Evolutionary conservation across 1,140 invertebrate genomes (phyloP).

Genomic region (Lepidurus packardi): DNA sequence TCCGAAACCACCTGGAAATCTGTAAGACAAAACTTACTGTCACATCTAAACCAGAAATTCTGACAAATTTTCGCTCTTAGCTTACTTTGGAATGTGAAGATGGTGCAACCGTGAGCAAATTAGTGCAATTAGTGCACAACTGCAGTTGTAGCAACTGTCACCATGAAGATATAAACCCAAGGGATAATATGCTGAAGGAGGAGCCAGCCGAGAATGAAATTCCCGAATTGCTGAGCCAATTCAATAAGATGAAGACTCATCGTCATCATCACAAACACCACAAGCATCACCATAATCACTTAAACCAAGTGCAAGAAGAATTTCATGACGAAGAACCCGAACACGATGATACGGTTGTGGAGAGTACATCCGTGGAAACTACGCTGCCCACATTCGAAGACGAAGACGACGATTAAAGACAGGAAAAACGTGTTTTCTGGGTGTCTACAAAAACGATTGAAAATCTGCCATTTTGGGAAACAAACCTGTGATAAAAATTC

Average conservation of each 20-base stretch:
- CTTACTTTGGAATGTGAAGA: slow-evolving; percentile 54
- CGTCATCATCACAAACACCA: neutral
- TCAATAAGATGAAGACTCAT: neutral
- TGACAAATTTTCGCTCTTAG: slow-evolving; percentile 42
- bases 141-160: slow-evolving; percentile 56
- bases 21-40: slow-evolving; percentile 44
- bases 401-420: neutral
- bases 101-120: slow-evolving; percentile 53
- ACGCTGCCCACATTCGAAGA: neutral
- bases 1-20: slow-evolving; percentile 57
- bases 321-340: neutral
- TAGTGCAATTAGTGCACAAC: slow-evolving; percentile 58
- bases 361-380: neutral
- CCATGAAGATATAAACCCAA: neutral
- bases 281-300: neutral
- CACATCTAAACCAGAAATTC: slow-evolving; percentile 15
- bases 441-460: neutral
- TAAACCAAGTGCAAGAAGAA: neutral
- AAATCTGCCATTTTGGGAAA: neutral
- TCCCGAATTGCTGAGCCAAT: neutral
- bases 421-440: neutral
- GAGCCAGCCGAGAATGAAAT: neutral
- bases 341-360: neutral
- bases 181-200: neutral
- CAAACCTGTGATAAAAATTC: slow-evolving; percentile 19